Evolutionary conservation across 2,888 invertebrate genomes (phyloP).

Genomic region (Glyphotaelius pellucidus): DNA sequence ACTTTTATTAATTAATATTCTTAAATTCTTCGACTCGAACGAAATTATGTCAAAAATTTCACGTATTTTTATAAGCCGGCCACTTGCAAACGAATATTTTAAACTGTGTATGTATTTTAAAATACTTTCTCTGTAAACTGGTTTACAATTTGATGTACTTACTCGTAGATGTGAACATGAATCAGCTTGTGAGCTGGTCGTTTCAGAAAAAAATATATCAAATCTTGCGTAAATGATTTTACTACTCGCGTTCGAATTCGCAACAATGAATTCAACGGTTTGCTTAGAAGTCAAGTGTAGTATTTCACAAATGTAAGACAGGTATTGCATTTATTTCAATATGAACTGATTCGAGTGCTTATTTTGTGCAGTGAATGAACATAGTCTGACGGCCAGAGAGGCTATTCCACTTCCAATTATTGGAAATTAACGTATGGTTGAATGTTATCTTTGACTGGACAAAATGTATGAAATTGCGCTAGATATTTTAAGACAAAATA

Average conservation of each 20-base stretch:
- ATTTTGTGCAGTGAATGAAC: background rate
- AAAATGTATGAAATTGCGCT: too few species aligned
- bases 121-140: constrained; percentile 9
- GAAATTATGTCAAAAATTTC: background rate
- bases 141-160: background rate
- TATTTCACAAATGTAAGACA: background rate
- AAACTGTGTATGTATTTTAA: background rate
- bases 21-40: too few species aligned
- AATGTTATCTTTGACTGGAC: background rate
- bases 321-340: background rate
- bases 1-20: background rate
- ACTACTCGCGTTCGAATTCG: background rate
- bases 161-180: background rate
- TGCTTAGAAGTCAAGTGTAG: constrained; percentile 8
- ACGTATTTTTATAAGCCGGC: background rate
- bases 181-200: background rate
- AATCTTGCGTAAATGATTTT: background rate
- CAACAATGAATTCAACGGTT: background rate
- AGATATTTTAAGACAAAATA: too few species aligned
- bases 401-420: too few species aligned
- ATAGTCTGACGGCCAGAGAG: too few species aligned
- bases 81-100: background rate
- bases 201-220: background rate
- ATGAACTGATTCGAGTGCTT: background rate
- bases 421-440: too few species aligned